Conservation (phyloP, 2,888 invertebrate species). For the Plagiodera versicolora region DNA sequence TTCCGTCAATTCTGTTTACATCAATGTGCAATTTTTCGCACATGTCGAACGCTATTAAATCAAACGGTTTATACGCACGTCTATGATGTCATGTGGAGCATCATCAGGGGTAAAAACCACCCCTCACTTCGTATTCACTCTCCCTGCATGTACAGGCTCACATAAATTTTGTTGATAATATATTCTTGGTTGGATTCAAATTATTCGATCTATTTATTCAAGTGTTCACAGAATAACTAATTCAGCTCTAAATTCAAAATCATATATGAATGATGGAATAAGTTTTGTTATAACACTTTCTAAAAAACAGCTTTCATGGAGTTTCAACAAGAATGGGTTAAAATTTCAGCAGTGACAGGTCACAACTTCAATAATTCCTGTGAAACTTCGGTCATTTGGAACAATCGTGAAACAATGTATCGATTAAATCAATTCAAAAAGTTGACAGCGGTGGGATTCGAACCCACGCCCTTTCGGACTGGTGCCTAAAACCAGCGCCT, state of each 20-base stretch:
- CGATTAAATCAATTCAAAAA: conserved; percentile 42
- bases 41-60: neutral
- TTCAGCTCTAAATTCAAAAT: too few species aligned
- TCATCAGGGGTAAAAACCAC: conserved; percentile 16
- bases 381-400: too few species aligned
- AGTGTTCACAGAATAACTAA: too few species aligned
- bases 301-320: too few species aligned
- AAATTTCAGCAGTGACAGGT: too few species aligned
- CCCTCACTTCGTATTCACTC: conserved; percentile 26
- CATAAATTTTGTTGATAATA: conserved; percentile 33
- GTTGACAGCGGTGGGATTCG: conserved; percentile 57
- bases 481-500: conserved; percentile 91
- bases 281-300: too few species aligned
- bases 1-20: too few species aligned
- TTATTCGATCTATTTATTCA: neutral
- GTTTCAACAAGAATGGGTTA: too few species aligned
- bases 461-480: conserved; percentile 64
- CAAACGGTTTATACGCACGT: neutral
- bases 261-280: neutral
- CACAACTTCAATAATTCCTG: too few species aligned
- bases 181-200: neutral
- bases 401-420: too few species aligned
- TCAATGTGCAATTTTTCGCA: neutral
- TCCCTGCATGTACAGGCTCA: conserved; percentile 32
- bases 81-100: conserved; percentile 3